A percentile compares a stretch with the other conserved stretches of the same genome.
These are phyloP conservation scores for Pogonophryne albipinna DNA, from an alignment of 2,797 vertebrate genomes.

Conservation along the genomic window DNA sequence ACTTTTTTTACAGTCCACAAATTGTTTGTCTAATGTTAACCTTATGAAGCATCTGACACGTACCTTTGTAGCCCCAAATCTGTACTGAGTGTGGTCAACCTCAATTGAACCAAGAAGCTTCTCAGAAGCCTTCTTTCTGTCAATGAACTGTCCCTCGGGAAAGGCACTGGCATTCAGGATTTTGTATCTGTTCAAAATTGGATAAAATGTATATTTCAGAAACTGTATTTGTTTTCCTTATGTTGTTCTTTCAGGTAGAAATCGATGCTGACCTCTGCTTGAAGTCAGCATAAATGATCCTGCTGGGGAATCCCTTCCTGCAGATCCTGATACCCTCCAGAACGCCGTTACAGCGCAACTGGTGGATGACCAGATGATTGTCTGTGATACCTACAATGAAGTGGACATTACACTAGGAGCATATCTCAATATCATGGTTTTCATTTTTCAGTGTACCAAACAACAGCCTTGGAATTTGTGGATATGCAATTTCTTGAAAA, in stretches of 20 bases:
- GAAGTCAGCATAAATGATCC: slow-evolving; percentile 79
- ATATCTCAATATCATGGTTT: neutral
- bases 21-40: neutral
- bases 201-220: neutral
- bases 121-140: slow-evolving; percentile 91
- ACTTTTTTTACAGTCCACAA: too few relatives aligned
- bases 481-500: neutral
- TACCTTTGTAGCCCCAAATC: slow-evolving; percentile 92
- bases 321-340: slow-evolving; percentile 91
- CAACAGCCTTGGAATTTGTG: neutral
- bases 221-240: neutral
- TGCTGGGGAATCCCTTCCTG: slow-evolving; percentile 91
- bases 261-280: slow-evolving; percentile 84
- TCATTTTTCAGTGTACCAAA: neutral
- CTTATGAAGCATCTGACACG: neutral
- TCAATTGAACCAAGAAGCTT: slow-evolving; percentile 90
- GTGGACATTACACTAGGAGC: neutral
- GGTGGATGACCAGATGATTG: slow-evolving; percentile 76
- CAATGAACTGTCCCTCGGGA: slow-evolving; percentile 91
- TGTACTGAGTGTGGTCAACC: slow-evolving; percentile 90
- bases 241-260: neutral
- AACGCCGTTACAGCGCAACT: slow-evolving; percentile 75
- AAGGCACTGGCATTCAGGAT: slow-evolving; percentile 88
- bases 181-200: slow-evolving; percentile 70
- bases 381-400: slow-evolving; percentile 67